Percentiles rank a stretch among this genome's conserved stretches.
These are phyloP conservation scores for Strix uralensis DNA, from an alignment of 2,113 vertebrate species.

Conservation along the genomic window DNA sequence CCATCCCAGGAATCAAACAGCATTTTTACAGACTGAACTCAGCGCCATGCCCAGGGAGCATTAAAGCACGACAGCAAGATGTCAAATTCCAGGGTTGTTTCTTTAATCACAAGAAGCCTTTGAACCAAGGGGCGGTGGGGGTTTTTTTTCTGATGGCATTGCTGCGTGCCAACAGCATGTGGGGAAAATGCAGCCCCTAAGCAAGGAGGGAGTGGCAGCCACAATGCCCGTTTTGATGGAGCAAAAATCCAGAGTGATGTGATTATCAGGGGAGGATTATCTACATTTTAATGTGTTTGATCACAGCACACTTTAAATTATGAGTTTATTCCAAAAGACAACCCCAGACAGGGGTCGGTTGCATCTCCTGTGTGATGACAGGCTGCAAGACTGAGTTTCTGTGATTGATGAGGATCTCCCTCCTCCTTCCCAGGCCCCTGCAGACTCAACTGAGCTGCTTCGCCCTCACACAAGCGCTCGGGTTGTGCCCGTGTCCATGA, in stretches of 20 bases:
- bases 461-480: fast-evolving
- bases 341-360: neutral
- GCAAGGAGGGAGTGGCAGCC: neutral
- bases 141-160: neutral
- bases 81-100: constrained; percentile 40
- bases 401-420: neutral
- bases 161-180: fast-evolving
- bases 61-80: neutral
- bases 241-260: neutral
- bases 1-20: neutral
- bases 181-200: neutral
- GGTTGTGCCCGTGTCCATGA: neutral
- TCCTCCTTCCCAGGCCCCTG: neutral
- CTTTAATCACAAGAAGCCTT: constrained; percentile 42
- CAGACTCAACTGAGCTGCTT: neutral
- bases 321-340: neutral
- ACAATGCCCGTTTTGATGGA: neutral
- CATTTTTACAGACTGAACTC: constrained; percentile 31
- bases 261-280: neutral
- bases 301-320: neutral
- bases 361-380: fast-evolving
- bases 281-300: neutral
- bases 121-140: neutral
- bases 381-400: neutral
- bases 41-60: fast-evolving